These are phyloP conservation scores for Alligator mississippiensis DNA, from an alignment of 2,113 vertebrate genomes.

Conservation along the genomic window DNA sequence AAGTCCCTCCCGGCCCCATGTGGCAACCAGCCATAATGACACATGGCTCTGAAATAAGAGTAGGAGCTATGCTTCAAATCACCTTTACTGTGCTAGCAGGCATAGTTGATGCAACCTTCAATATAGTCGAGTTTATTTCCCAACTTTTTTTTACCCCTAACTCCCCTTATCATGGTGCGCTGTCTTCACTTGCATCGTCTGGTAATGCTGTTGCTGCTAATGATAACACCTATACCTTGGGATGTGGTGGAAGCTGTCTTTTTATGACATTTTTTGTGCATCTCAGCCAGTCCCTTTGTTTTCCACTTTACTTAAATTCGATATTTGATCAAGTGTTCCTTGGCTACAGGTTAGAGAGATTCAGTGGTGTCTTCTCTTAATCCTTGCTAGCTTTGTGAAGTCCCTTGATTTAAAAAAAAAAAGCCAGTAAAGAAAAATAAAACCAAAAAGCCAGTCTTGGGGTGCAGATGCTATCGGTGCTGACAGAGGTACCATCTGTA, in stretches of 20 bases:
- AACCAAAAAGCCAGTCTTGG: slow-evolving; percentile 34
- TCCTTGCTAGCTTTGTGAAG: background rate
- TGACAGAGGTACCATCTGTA: slow-evolving; percentile 85
- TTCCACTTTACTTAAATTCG: background rate
- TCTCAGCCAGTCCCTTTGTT: background rate
- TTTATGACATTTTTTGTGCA: background rate
- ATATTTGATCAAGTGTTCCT: background rate
- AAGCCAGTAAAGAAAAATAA: background rate
- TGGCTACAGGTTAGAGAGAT: background rate
- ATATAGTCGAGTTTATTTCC: too few species aligned
- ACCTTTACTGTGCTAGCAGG: too few species aligned
- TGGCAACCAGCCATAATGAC: too few species aligned
- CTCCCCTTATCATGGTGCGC: too few species aligned
- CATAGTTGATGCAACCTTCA: too few species aligned
- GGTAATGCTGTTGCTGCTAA: too few species aligned
- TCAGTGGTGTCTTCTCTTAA: background rate
- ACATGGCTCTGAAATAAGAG: too few species aligned
- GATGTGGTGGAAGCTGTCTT: background rate
- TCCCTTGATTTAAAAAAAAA: background rate
- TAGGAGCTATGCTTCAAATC: too few species aligned
- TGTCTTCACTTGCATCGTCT: too few species aligned
- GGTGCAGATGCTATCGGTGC: slow-evolving; percentile 74
- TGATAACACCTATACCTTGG: background rate
- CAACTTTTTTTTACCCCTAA: too few species aligned
- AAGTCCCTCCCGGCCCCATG: too few species aligned